These are phyloP conservation scores for Ernsta delagoae DNA, from an alignment of 2,888 invertebrate genomes.

Conservation along the genomic window DNA sequence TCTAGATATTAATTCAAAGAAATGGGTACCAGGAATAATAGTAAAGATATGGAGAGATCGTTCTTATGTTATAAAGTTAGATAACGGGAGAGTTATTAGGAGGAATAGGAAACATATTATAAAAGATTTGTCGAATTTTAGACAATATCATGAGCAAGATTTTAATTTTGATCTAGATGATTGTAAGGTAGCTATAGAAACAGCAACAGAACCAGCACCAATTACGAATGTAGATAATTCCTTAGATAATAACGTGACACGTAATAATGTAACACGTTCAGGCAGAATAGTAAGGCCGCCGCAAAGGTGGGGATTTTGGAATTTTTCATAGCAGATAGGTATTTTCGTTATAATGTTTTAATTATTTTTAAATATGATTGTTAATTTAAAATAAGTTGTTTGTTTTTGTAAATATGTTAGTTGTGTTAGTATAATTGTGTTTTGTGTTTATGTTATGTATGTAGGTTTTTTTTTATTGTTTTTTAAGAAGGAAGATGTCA, in stretches of 20 bases:
- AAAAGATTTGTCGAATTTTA: neutral
- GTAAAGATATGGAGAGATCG: neutral
- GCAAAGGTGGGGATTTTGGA: constrained; percentile 7
- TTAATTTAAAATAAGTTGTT: too few relatives aligned
- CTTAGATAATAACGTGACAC: neutral
- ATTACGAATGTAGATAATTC: neutral
- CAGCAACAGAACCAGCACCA: neutral
- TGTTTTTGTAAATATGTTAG: too few relatives aligned
- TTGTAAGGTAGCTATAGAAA: neutral
- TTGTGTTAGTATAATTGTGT: too few relatives aligned
- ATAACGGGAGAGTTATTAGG: neutral
- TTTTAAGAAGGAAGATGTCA: too few relatives aligned
- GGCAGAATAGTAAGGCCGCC: neutral
- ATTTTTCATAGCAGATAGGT: neutral
- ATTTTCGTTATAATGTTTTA: too few relatives aligned
- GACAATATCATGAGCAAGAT: neutral
- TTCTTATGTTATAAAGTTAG: neutral
- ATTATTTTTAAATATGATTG: too few relatives aligned
- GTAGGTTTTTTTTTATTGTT: too few relatives aligned
- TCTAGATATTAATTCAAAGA: neutral
- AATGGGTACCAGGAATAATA: neutral
- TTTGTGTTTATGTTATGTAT: too few relatives aligned
- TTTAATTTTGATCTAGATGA: constrained; percentile 3
- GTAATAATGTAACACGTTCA: neutral
- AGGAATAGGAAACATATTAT: neutral